phyloP scores from a whole-genome alignment of 1,140 invertebrate species.

The Steinernema feltiae region DNA sequence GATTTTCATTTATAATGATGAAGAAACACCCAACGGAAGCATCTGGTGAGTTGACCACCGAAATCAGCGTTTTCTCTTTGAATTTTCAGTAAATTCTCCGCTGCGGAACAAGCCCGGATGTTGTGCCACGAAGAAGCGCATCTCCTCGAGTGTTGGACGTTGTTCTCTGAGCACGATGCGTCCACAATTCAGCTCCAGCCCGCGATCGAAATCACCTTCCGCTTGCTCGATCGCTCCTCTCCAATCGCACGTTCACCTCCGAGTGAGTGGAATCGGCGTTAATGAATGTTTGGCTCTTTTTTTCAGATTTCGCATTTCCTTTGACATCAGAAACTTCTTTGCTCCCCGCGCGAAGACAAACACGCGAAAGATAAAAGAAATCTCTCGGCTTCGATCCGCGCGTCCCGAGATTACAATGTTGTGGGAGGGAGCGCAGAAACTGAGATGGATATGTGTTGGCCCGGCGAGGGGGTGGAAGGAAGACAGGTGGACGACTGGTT shows the following conservation, averaged over 20 bases:
- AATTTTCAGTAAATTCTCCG: too few relatives aligned
- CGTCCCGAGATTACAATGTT: background rate
- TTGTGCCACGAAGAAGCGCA: too few relatives aligned
- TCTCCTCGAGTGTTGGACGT: too few relatives aligned
- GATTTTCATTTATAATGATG: too few relatives aligned
- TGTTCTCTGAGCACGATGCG: too few relatives aligned
- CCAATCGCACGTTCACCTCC: background rate
- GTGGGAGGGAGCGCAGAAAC: background rate
- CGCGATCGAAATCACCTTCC: background rate
- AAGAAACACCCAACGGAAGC: too few relatives aligned
- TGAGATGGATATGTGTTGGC: background rate
- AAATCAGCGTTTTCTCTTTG: too few relatives aligned
- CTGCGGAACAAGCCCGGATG: too few relatives aligned
- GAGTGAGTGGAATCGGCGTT: background rate
- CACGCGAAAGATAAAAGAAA: constrained; percentile 6
- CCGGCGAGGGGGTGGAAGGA: background rate
- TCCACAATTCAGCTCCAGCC: too few relatives aligned
- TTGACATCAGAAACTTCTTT: background rate
- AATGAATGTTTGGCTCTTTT: constrained; percentile 9
- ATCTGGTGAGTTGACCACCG: too few relatives aligned
- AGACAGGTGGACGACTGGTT: background rate
- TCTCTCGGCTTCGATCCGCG: background rate
- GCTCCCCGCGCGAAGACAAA: background rate
- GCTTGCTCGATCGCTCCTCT: background rate
- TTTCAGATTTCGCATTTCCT: background rate